Conservation (phyloP, 2,888 invertebrate species). For the Sinohyriopsis cumingii region DNA sequence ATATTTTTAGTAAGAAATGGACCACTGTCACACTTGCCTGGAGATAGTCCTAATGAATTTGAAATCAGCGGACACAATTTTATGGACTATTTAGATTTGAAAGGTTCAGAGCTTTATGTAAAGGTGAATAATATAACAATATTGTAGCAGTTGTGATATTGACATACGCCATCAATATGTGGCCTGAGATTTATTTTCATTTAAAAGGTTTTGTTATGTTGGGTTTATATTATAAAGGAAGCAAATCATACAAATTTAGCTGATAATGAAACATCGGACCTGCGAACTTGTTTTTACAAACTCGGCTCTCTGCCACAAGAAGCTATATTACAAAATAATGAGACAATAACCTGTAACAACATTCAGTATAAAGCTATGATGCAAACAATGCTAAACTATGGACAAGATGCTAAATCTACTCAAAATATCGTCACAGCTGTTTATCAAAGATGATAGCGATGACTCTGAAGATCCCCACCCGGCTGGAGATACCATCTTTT, state of each 20-base stretch:
- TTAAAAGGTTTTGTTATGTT: too few relatives aligned
- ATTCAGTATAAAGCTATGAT: conserved; percentile 27
- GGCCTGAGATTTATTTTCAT: too few relatives aligned
- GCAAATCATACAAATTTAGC: conserved; percentile 13
- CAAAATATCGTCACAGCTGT: conserved; percentile 13
- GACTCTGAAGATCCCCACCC: conserved; percentile 7
- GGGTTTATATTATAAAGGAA: too few relatives aligned
- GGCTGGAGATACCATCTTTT: conserved; percentile 20
- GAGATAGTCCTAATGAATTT: conserved; percentile 31
- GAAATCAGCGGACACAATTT: conserved; percentile 28
- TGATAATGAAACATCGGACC: conserved; percentile 24
- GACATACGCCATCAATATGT: too few relatives aligned
- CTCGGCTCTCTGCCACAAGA: conserved; percentile 21
- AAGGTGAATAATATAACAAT: too few relatives aligned
- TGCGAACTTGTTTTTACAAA: conserved; percentile 28
- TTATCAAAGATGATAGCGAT: conserved; percentile 18
- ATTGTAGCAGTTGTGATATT: too few relatives aligned
- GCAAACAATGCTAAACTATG: conserved; percentile 14
- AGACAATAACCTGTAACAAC: conserved; percentile 20
- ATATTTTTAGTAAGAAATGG: conserved; percentile 25
- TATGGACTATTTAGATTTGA: conserved; percentile 25
- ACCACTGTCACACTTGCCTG: conserved; percentile 30
- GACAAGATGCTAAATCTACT: conserved; percentile 12
- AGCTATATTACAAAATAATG: conserved; percentile 22
- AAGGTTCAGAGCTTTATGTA: conserved; percentile 13